These are phyloP conservation scores for Pygocentrus nattereri DNA, from an alignment of 2,797 vertebrate species.

Conservation along the genomic window DNA sequence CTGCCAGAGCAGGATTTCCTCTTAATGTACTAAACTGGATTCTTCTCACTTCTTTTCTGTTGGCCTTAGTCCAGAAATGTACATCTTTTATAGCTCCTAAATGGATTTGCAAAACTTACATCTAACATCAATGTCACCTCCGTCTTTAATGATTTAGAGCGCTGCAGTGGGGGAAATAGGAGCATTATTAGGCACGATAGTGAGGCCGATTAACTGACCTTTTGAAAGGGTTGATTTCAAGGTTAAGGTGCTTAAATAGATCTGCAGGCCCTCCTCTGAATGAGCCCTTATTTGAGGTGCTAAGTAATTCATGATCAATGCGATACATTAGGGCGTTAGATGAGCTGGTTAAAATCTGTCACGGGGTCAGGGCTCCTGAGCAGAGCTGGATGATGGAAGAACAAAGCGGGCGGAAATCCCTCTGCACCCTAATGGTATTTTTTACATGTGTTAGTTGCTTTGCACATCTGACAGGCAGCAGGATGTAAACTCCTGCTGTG, in stretches of 20 bases:
- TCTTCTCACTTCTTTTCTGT: slow-evolving; percentile 3
- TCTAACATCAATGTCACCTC: slow-evolving; percentile 53
- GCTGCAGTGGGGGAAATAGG: slow-evolving; percentile 16
- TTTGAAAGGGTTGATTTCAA: slow-evolving; percentile 51
- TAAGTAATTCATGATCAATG: slow-evolving; percentile 50
- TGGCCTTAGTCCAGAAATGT: slow-evolving; percentile 39
- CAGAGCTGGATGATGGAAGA: slow-evolving; percentile 16
- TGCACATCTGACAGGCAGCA: not conserved
- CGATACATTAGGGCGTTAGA: slow-evolving; percentile 32
- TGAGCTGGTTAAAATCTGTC: slow-evolving; percentile 29
- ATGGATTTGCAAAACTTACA: slow-evolving; percentile 53
- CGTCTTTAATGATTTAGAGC: slow-evolving; percentile 46
- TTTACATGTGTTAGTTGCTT: not conserved
- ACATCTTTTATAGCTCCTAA: slow-evolving; percentile 56
- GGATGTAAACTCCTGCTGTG: not conserved
- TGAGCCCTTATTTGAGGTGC: slow-evolving; percentile 6
- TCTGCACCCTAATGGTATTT: slow-evolving; percentile 23
- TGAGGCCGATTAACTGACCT: slow-evolving; percentile 52
- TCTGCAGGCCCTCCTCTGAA: slow-evolving; percentile 20
- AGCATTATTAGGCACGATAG: slow-evolving; percentile 48
- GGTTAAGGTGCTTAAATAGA: slow-evolving; percentile 43
- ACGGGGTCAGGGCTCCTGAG: slow-evolving; percentile 12
- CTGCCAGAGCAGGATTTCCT: slow-evolving; percentile 40
- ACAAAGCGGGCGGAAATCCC: not conserved
- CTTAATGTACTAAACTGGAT: slow-evolving; percentile 34